Conservation (phyloP, 2,888 invertebrate species). For the Drosophila peninsularis region DNA sequence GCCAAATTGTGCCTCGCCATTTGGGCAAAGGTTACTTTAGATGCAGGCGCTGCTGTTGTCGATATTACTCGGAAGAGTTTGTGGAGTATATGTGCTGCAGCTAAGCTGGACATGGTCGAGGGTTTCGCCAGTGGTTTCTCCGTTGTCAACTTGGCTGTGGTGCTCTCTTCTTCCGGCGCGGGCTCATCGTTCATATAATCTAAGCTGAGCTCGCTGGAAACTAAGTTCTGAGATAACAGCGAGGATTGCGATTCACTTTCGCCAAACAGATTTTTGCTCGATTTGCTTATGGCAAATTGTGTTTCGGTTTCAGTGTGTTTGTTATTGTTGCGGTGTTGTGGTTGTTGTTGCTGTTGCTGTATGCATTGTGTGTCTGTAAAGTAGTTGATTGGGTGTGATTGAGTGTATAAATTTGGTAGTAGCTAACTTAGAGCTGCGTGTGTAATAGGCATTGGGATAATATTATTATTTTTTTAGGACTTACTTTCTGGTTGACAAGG, state of each 20-base stretch:
- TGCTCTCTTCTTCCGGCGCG: conserved; percentile 4
- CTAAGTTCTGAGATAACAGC: conserved; percentile 31
- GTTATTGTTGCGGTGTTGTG: conserved; percentile 20
- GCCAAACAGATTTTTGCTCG: conserved; percentile 15
- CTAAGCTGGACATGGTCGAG: conserved; percentile 48
- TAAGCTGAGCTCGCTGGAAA: conserved; percentile 33
- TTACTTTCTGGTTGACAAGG: conserved; percentile 39
- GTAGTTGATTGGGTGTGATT: conserved; percentile 34
- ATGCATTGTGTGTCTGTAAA: conserved; percentile 61
- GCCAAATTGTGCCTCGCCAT: conserved; percentile 57
- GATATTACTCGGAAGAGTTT: conserved; percentile 54
- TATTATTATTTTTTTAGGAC: neutral
- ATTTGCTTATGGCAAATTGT: conserved; percentile 15
- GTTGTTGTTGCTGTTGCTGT: conserved; percentile 25
- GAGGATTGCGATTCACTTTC: conserved; percentile 31
- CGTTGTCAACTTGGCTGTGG: conserved; percentile 22
- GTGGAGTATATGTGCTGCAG: conserved; percentile 55
- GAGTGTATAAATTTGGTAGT: conserved; percentile 25
- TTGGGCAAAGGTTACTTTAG: conserved; percentile 48
- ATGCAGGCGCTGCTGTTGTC: conserved; percentile 31
- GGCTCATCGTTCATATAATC: conserved; percentile 61
- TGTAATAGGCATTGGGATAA: neutral
- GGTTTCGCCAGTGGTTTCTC: conserved; percentile 19
- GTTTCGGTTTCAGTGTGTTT: conserved; percentile 20
- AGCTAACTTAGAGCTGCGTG: conserved; percentile 2